These are phyloP conservation scores for Ophonus ardosiacus DNA, from an alignment of 2,888 invertebrate genomes.

Conservation along the genomic window DNA sequence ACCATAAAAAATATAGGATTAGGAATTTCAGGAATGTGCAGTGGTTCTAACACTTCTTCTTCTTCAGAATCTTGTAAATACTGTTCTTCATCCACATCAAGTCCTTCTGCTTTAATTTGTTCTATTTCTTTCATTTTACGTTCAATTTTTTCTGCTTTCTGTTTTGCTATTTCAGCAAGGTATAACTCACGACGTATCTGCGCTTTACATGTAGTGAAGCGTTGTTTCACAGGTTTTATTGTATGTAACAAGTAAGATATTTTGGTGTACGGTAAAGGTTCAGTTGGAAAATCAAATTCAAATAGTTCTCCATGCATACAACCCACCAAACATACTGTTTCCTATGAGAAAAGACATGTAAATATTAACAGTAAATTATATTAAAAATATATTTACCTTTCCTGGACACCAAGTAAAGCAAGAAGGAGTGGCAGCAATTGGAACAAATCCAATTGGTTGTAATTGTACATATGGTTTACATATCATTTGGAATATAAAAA, in stretches of 20 bases:
- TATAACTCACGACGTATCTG: slow-evolving; percentile 79
- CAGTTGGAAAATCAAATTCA: slow-evolving; percentile 76
- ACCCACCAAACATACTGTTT: slow-evolving; percentile 77
- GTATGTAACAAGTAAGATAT: slow-evolving; percentile 75
- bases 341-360: slow-evolving; percentile 69
- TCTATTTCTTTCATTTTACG: slow-evolving; percentile 80
- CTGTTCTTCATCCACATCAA: slow-evolving; percentile 79
- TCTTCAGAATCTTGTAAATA: slow-evolving; percentile 79
- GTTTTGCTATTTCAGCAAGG: slow-evolving; percentile 77
- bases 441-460: slow-evolving; percentile 83
- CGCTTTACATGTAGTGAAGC: slow-evolving; percentile 81
- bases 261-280: slow-evolving; percentile 75
- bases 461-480: slow-evolving; percentile 74
- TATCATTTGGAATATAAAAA: slow-evolving; percentile 80
- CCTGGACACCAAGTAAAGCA: slow-evolving; percentile 84
- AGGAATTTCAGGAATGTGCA: slow-evolving; percentile 79
- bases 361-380: too few relatives aligned
- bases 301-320: slow-evolving; percentile 78
- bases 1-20: slow-evolving; percentile 80
- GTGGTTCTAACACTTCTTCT: slow-evolving; percentile 77
- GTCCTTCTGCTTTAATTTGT: slow-evolving; percentile 78
- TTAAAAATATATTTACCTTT: slow-evolving; percentile 72
- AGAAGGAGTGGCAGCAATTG: slow-evolving; percentile 80
- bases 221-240: slow-evolving; percentile 72
- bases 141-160: slow-evolving; percentile 77